Evolutionary conservation across 2,888 invertebrate genomes (phyloP).

Genomic region (Pyrrhosoma nymphula): DNA sequence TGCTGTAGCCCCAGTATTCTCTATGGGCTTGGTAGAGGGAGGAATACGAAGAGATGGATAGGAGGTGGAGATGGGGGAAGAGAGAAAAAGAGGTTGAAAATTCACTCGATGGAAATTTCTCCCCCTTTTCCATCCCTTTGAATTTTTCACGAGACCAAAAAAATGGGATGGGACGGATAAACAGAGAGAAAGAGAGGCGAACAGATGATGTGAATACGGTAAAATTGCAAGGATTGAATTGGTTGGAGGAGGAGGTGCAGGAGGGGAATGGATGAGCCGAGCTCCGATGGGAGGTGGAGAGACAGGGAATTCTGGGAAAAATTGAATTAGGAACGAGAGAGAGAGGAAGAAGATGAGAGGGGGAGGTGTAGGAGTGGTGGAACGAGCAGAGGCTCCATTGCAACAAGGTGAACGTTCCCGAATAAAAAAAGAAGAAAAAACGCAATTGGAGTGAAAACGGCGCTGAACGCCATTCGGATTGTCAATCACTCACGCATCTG

Average conservation of each 20-base stretch:
- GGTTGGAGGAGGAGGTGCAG: background rate
- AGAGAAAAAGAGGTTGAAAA: slow-evolving; percentile 1
- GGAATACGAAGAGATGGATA: background rate
- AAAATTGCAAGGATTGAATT: slow-evolving; percentile 34
- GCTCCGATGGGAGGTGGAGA: background rate
- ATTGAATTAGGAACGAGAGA: background rate
- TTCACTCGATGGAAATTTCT: slow-evolving; percentile 28
- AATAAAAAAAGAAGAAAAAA: background rate
- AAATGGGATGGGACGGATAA: background rate
- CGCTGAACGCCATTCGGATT: background rate
- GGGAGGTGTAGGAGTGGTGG: background rate
- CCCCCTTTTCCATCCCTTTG: background rate
- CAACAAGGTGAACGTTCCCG: slow-evolving; percentile 11
- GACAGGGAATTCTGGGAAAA: background rate
- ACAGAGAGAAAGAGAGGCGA: background rate
- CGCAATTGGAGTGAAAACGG: background rate
- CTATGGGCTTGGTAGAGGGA: background rate
- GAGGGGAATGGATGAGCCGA: too few relatives aligned
- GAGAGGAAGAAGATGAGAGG: too few relatives aligned
- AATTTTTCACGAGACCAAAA: slow-evolving; percentile 32
- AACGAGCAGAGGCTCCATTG: background rate
- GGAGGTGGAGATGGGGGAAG: background rate
- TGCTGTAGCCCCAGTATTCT: background rate
- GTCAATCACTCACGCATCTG: slow-evolving; percentile 36
- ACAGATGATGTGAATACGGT: slow-evolving; percentile 21